Evolutionary conservation across 2,888 invertebrate genomes (phyloP), one percentile per base, ranked within the genome.

Genomic region (Drosophila meridiana): DNA sequence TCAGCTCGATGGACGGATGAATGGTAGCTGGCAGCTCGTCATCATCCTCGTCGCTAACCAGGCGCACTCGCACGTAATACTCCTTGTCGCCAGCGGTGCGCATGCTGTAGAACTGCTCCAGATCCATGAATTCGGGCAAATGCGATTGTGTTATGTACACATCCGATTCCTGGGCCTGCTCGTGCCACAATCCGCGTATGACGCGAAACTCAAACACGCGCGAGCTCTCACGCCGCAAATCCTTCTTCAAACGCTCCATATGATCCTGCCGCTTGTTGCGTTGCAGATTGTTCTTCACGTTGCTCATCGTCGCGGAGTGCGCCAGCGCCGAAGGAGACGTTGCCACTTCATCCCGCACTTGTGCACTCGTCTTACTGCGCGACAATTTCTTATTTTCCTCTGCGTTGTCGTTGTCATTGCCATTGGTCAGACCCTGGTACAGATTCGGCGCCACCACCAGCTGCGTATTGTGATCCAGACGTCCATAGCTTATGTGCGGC

Each of bases 391-490:
- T 58, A 43, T 30, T 76, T 2, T 80, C 80, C 38, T 71, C 80
- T 0, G 53, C 52, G 6, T 68, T 73, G 20, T 52, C 68, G 14
- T 70, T 77, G 4, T 48, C 28, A 43, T 66, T 63, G 26, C 91
- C 90, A 73, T 91, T 92, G 14, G 68, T 82, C 26, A 88, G 80
- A n/a, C 83, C 85, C 60, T 87, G 85, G 59, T 90, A 90, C 0
- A 92, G 77, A 81, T 92, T 93, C 8, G 93, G 93, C 0, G 93
- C 92, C 56, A 93, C 89, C 30, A 93, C 81, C 7, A 95, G 91
- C 91, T 95, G 95, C 3, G 95, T 95, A 62, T 94, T 93, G 84
- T 95, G 94, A 78, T 94, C 94, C 28, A 95, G 92, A 43, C 93
- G 92, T n/a, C 95, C 95, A 64, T 94, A 95, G 9, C 91, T 91